Evolutionary conservation across 2,113 vertebrate genomes (phyloP).

Genomic region (Microcebus jonahi): DNA sequence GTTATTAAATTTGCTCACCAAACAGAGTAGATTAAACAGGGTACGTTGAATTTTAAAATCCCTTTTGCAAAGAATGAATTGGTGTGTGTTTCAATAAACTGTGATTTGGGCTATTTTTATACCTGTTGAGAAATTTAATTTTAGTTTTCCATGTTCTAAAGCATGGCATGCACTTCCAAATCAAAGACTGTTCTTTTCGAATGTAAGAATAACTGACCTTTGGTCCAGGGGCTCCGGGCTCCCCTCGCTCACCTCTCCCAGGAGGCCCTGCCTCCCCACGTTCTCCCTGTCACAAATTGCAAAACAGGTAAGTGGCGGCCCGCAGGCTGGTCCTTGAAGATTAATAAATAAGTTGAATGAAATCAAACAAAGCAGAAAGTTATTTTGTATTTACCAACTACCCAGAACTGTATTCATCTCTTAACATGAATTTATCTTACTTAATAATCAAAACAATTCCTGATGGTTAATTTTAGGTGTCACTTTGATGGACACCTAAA

Average conservation of each 20-base stretch:
- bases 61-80: not conserved
- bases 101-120: constrained; percentile 9
- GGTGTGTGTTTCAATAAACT: not conserved
- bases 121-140: constrained; percentile 27
- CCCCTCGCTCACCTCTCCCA: constrained; percentile 95
- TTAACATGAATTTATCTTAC: not conserved
- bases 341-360: not conserved
- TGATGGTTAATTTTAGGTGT: too few relatives aligned
- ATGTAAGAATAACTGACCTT: constrained; percentile 89
- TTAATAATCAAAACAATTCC: not conserved
- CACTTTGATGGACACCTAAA: too few relatives aligned
- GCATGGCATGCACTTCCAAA: not conserved
- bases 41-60: constrained; percentile 2
- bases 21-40: not conserved
- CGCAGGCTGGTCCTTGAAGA: not conserved
- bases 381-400: not conserved
- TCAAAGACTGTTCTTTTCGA: not conserved
- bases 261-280: constrained; percentile 92
- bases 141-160: constrained; percentile 47
- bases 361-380: not conserved
- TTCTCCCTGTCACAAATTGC: constrained; percentile 89
- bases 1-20: not conserved
- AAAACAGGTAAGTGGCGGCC: constrained; percentile 43
- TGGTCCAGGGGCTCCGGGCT: constrained; percentile 89
- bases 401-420: not conserved